These are phyloP conservation scores for Marmota flaviventris DNA, from an alignment of 2,113 vertebrate species.

Conservation along the genomic window DNA sequence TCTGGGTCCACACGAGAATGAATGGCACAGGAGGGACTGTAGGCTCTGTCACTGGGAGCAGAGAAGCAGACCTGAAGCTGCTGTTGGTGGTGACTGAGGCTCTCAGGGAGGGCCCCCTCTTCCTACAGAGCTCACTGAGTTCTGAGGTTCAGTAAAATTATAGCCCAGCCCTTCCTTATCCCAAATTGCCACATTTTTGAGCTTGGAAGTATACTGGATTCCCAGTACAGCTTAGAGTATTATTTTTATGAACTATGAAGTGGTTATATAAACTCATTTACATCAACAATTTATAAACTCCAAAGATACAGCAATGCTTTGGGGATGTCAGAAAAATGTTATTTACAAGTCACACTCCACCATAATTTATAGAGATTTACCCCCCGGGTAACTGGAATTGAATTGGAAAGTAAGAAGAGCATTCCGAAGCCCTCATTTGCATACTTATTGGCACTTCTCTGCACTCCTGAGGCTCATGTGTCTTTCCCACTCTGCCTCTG, in stretches of 20 bases:
- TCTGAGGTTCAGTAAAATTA: fast-evolving
- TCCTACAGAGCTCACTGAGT: fast-evolving
- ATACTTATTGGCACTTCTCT: constrained; percentile 54
- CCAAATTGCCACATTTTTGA: not conserved
- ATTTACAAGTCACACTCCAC: constrained; percentile 57
- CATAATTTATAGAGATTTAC: constrained; percentile 53
- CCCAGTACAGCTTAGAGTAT: not conserved
- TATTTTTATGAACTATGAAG: constrained; percentile 47
- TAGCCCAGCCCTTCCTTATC: not conserved
- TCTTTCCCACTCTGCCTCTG: not conserved
- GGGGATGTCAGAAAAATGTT: constrained; percentile 64
- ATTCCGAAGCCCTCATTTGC: not conserved
- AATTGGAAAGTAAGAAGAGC: constrained; percentile 1
- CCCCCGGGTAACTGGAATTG: constrained; percentile 48
- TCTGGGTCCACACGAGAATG: too few relatives aligned
- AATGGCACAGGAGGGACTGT: not conserved
- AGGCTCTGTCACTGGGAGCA: fast-evolving
- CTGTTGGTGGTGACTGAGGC: fast-evolving
- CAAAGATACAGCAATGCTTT: constrained; percentile 34
- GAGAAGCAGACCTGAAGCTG: fast-evolving
- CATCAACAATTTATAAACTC: constrained; percentile 49
- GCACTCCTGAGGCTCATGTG: fast-evolving
- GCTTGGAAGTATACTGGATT: not conserved
- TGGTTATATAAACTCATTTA: constrained; percentile 58
- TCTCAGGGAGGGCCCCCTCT: fast-evolving